Base-by-base conservation (phyloP, 1,140 invertebrate species). In the Periplaneta americana region DNA sequence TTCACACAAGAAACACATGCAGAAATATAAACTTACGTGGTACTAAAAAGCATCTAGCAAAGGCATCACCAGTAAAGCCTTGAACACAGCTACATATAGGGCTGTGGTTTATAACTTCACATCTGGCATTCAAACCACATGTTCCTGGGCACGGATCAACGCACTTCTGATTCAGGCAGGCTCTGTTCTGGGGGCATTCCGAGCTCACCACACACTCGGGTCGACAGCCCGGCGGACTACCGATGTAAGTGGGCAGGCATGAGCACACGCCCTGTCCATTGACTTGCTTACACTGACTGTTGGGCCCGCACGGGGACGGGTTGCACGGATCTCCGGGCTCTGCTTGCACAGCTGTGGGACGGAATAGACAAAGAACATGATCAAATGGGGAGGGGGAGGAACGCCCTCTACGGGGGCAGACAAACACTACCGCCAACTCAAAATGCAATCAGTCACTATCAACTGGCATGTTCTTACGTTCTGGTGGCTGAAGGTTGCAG, bases 261-360 rank as follows among this genome's bases (percentile, higher is more conserved):
- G 91, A 90, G 84, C 93, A 94, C 9, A 91, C 90, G 15, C 90
- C 90, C 87, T 90, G 89, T 18, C 87, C 89, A 83, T 91, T 91
- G 28, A 91, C 86, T 84, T 90, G 89, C 79, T 88, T 87, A 83
- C 93, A 94, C 84, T 90, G 88, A 82, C 91, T 92, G 85, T 95
- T 95, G 39, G 92, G 91, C 78, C 94, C 94, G 87, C 94, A 95
- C 9, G 93, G 94, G n/a, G 92, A 93, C 79, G 93, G 93, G 84
- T 90, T 88, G 84, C 94, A 94, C 48, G 91, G 90, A 85, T 92
- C 87, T 57, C 86, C 83, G 1, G 88, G 88, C 36, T 84, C 85
- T 82, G 88, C 84, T n/a, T n/a, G n/a, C 75, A 84, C 80, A 74
- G 88, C 82, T 81, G 82, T 32, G 32, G 48, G 32, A 78, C 28